Percentiles rank a stretch among this genome's conserved stretches.
Evolutionary conservation across 2,797 vertebrate genomes (phyloP).

Genomic region (Acipenser transmontanus): DNA sequence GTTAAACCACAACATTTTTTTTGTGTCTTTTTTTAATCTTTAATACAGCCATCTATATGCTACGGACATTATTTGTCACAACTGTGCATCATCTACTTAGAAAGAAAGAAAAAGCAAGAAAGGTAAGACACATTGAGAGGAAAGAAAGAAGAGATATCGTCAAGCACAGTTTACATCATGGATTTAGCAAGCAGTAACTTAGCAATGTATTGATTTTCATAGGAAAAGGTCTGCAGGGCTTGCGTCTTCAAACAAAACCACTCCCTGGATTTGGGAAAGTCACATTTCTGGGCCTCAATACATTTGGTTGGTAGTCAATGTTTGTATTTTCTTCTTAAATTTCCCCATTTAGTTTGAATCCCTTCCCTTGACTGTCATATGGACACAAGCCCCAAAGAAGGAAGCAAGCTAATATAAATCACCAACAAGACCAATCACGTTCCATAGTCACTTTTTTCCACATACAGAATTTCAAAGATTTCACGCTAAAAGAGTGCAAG

Average conservation of each 20-base stretch:
- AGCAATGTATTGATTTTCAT: slow-evolving; percentile 17
- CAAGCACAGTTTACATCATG: slow-evolving; percentile 51
- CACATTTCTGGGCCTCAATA: neutral
- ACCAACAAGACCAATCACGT: slow-evolving; percentile 41
- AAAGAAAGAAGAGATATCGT: slow-evolving; percentile 44
- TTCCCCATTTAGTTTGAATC: slow-evolving; percentile 15
- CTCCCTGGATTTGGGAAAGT: slow-evolving; percentile 23
- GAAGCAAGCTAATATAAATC: slow-evolving; percentile 35
- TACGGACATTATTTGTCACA: slow-evolving; percentile 79
- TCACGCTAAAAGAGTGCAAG: slow-evolving; percentile 51
- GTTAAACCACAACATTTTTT: slow-evolving; percentile 63
- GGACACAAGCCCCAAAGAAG: slow-evolving; percentile 27
- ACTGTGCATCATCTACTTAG: slow-evolving; percentile 76
- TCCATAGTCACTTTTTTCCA: slow-evolving; percentile 44
- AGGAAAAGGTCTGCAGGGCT: slow-evolving; percentile 38
- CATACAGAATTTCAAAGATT: slow-evolving; percentile 51
- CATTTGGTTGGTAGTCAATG: neutral
- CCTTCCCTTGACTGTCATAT: slow-evolving; percentile 6
- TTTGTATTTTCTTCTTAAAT: slow-evolving; percentile 22
- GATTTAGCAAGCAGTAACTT: slow-evolving; percentile 49
- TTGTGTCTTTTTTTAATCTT: slow-evolving; percentile 41
- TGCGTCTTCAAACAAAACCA: slow-evolving; percentile 44
- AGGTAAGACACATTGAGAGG: slow-evolving; percentile 58
- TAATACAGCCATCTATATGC: slow-evolving; percentile 88
- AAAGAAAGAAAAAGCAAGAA: slow-evolving; percentile 25